Base-by-base conservation (phyloP, 2,888 invertebrate species). In the Melipona beecheii region DNA sequence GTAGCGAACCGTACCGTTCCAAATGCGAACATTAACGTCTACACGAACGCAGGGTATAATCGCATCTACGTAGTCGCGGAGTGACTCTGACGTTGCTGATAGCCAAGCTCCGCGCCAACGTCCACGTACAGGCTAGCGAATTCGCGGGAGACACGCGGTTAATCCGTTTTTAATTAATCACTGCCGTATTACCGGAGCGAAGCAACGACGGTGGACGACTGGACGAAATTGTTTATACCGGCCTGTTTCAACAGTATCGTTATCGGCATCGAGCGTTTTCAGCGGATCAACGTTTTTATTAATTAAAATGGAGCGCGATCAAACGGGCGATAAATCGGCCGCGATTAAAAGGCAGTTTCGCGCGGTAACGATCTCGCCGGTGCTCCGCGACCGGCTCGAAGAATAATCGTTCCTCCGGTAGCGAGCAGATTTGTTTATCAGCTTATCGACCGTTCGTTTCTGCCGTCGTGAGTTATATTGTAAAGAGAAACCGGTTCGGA, bases 381-480 rank as follows among this genome's bases (percentile, higher is more conserved):
- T 83, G 50, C 83, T 75, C 43, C n/a, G 56, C 43, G 36, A 19
- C 49, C 50, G 49, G 13, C 70, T 70, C 69, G 76, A 86, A 82
- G 87, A 87, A 84, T 80, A 80, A 86, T 89, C 82, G 87, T 77
- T 82, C 82, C 78, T 70, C 86, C 88, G 83, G 87, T 88, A 88
- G 90, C 90, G 83, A 50, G 60, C 78, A 90, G 87, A 90, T 90
- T 90, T 90, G 90, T 90, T 90, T 90, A 90, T 90, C 90, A 88
- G 86, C 88, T 89, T 90, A 90, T 90, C 86, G 87, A 75, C 81
- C 83, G 88, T 81, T 84, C 84, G 85, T 86, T 88, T 86, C 86
- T 83, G 78, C 75, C 71, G 77, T 79, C 86, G 78, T 87, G 88
- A 90, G 77, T 90, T 90, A 88, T 88, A 89, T 90, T 85, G 87